Conservation (phyloP, 2,888 invertebrate species). For the Dryobota labecula region DNA sequence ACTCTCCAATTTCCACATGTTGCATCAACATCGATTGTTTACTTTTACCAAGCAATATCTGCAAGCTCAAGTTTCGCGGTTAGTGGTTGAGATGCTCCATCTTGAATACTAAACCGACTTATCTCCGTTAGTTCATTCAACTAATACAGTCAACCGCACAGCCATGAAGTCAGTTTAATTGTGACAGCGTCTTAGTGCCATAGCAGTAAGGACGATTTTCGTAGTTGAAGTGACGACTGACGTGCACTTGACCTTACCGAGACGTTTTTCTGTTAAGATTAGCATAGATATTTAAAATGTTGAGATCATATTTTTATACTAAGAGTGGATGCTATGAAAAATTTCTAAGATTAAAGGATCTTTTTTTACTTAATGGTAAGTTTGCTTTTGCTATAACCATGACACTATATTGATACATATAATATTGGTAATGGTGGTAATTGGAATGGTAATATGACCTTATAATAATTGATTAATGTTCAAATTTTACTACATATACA, state of each 20-base stretch:
- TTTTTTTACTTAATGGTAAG: neutral
- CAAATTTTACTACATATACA: too few relatives aligned
- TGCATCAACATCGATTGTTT: slow-evolving; percentile 17
- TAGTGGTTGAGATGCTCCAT: slow-evolving; percentile 26
- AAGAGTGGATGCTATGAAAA: neutral
- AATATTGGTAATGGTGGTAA: too few relatives aligned
- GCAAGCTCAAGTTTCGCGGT: neutral
- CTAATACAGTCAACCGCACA: slow-evolving; percentile 2
- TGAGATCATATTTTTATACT: slow-evolving; percentile 4
- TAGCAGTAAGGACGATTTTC: neutral
- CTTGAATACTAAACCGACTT: slow-evolving; percentile 42
- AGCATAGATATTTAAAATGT: slow-evolving; percentile 38
- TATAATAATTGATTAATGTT: too few relatives aligned
- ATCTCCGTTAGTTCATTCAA: slow-evolving; percentile 26
- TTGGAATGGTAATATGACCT: too few relatives aligned
- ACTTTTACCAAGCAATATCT: slow-evolving; percentile 28
- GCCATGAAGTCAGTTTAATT: neutral
- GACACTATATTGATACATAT: neutral
- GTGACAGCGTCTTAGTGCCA: neutral
- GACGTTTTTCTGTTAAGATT: slow-evolving; percentile 24
- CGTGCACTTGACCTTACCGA: neutral
- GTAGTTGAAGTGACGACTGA: neutral
- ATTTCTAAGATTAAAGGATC: fast-evolving
- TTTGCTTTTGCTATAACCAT: neutral
- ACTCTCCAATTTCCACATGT: slow-evolving; percentile 14